Base-by-base conservation (phyloP, 2,113 vertebrate genomes). In the Microtus ochrogaster region DNA sequence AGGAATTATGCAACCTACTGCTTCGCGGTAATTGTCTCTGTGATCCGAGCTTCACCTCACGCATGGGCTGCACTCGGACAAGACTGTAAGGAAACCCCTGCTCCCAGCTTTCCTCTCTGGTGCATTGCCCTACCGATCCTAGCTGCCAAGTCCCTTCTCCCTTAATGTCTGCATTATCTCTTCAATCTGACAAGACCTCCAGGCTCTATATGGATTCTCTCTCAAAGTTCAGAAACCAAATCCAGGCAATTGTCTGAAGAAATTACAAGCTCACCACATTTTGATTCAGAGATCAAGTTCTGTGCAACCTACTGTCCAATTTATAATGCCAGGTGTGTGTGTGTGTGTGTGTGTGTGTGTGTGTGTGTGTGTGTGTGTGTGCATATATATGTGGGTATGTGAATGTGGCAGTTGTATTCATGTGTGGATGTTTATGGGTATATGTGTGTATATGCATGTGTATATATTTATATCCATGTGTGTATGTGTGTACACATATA, bases 1-100 rank as follows among this genome's bases (percentile, higher is more conserved):
- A 90, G 68, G 92, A 91, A 74, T 91, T 90, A 84, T n/a, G 73
- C 78, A 93, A n/a, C 61, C 66, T 89, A 81, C 26, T 72, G 21
- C 84, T 68, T 90, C 49, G 63, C 41, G 77, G 55, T 77, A 76
- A 74, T 91, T 90, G 33, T 82, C 82, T 83, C 36, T 76, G 55
- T 79, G 47, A 91, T 24, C n/a, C 61, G 26, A 84, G 49, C 86
- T 83, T 90, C 33, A 84, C n/a, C 65, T 88, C 8, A 55, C 16
- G n/a, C 5, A 22, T 72, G 21, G 63, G 24, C 30, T 79, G 1
- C 52, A 52, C 17, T 74, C 3, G 47, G 39, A 72, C 21, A 17
- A 94, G 36, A 65, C 58, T 47, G 0, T 28, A 81, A 21, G 61
- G 33, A 90, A 77, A 63, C 22, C 21, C 76, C 41, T 78, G 26